Percentiles rank a stretch among this genome's conserved stretches.
phyloP scores from a whole-genome alignment of 2,113 vertebrate species.

The Syrrhaptes paradoxus region DNA sequence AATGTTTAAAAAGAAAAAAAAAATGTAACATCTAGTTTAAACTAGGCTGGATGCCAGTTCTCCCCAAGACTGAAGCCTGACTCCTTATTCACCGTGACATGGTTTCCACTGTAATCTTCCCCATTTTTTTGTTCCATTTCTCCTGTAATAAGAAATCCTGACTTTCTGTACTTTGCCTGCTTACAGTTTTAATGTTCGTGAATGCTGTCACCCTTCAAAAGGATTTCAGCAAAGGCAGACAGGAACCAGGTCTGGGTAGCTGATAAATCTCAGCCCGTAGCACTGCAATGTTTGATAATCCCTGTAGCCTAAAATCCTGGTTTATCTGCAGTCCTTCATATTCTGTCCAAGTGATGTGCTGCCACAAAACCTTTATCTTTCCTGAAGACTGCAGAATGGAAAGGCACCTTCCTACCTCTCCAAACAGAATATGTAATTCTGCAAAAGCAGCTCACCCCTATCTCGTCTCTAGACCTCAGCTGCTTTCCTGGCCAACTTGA shows the following conservation, averaged over 20 bases:
- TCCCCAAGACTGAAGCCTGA: neutral
- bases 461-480: neutral
- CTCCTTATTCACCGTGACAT: neutral
- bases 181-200: neutral
- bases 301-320: neutral
- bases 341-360: neutral
- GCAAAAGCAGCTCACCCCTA: neutral
- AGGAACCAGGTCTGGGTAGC: neutral
- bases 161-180: neutral
- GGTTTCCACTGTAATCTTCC: neutral
- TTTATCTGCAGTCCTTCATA: slow-evolving; percentile 1
- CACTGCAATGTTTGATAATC: neutral
- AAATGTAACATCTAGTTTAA: neutral
- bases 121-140: neutral
- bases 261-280: slow-evolving; percentile 4
- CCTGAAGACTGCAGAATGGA: neutral
- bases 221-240: slow-evolving; percentile 6
- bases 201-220: slow-evolving; percentile 1
- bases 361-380: neutral
- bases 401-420: neutral
- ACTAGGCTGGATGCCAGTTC: neutral
- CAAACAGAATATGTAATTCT: neutral
- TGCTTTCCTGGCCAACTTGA: neutral
- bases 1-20: neutral
- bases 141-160: neutral